Conservation (phyloP, 1,140 invertebrate genomes). For the Caenorhabditis latens region DNA sequence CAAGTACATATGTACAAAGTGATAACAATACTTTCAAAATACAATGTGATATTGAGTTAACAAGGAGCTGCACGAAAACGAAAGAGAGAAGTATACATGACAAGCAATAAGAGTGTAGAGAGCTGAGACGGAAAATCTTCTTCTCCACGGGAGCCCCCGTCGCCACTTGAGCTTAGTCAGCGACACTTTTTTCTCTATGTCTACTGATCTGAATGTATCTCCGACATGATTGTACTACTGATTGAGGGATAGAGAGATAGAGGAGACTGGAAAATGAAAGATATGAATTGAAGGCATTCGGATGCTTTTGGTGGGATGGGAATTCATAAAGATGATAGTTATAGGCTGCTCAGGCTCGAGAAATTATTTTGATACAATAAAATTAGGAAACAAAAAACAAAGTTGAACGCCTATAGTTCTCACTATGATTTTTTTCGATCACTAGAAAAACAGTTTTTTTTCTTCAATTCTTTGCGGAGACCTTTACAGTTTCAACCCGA, state of each 20-base stretch:
- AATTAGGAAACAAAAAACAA: no score
- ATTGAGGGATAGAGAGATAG: not conserved
- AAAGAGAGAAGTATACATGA: constrained; percentile 40
- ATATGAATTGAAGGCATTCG: no score
- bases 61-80: not conserved
- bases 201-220: not conserved
- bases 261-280: no score
- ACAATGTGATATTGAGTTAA: constrained; percentile 28
- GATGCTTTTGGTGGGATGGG: no score
- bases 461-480: no score
- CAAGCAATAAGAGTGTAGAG: constrained; percentile 14
- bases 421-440: no score
- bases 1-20: not conserved
- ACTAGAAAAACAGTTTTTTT: no score
- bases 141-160: constrained; percentile 22
- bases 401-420: no score
- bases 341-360: no score
- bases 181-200: constrained; percentile 41
- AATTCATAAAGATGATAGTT: not conserved
- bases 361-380: no score
- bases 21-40: not conserved
- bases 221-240: constrained; percentile 18
- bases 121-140: constrained; percentile 3
- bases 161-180: constrained; percentile 24
- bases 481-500: no score